These are phyloP conservation scores for Zapus hudsonius DNA, from an alignment of 2,113 vertebrate genomes.

Conservation along the genomic window DNA sequence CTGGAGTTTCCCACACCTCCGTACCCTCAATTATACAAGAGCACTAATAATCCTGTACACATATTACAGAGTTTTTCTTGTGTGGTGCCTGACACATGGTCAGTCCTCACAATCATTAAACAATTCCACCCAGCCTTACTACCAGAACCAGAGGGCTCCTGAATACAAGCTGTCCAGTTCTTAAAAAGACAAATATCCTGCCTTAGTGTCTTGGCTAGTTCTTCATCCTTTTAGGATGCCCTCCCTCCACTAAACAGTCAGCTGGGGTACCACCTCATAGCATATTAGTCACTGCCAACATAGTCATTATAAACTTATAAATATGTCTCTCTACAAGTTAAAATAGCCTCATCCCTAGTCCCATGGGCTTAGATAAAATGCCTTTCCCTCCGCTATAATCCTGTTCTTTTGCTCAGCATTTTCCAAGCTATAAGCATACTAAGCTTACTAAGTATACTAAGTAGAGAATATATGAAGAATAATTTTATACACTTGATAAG, in stretches of 20 bases:
- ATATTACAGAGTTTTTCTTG: background rate
- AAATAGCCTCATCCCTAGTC: background rate
- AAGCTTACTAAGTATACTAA: background rate
- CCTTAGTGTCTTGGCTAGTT: background rate
- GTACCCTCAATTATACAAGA: background rate
- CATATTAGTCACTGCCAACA: background rate
- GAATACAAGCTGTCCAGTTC: background rate
- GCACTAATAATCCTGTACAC: no score
- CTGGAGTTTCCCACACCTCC: background rate
- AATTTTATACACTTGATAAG: background rate
- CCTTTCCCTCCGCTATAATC: background rate
- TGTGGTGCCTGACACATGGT: background rate
- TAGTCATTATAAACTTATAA: conserved; percentile 1
- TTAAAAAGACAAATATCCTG: background rate
- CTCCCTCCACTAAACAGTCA: background rate
- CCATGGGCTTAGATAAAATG: background rate
- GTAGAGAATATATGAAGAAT: background rate
- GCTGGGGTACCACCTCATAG: background rate
- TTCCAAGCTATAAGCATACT: background rate
- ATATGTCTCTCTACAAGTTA: background rate
- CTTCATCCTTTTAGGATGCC: background rate
- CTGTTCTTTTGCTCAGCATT: background rate
- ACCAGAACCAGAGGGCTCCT: background rate
- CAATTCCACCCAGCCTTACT: background rate
- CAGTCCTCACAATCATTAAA: background rate